Conservation (phyloP, 2,113 vertebrate genomes). For the Microtus montanus region DNA sequence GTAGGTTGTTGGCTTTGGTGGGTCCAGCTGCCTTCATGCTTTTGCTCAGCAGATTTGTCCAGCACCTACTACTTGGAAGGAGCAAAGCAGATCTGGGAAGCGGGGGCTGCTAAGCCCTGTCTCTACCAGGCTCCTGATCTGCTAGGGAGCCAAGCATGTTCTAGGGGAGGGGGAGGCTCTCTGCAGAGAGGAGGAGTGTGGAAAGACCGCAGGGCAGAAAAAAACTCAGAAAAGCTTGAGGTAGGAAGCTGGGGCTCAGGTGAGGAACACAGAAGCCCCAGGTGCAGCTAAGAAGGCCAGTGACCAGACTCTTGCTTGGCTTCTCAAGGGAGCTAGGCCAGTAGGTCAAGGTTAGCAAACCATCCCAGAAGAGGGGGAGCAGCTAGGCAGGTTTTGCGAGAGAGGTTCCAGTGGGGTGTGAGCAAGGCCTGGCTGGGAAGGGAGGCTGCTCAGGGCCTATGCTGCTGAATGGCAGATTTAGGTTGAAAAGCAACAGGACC, state of each 20-base stretch:
- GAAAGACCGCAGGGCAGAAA: neutral
- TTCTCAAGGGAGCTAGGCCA: neutral
- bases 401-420: too few species aligned
- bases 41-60: neutral
- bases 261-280: neutral
- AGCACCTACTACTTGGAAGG: neutral
- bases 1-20: rapidly evolving
- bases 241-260: rapidly evolving
- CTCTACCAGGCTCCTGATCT: neutral
- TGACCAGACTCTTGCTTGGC: neutral
- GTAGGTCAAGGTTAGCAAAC: neutral
- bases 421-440: neutral
- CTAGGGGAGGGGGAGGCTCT: neutral
- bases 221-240: too few species aligned
- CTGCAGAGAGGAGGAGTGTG: neutral
- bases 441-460: rapidly evolving
- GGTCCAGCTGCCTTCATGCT: neutral
- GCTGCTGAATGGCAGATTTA: rapidly evolving
- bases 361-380: neutral
- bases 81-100: neutral
- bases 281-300: neutral
- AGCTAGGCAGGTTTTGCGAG: neutral
- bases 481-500: neutral
- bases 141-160: neutral
- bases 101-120: rapidly evolving